Conservation (phyloP, 2,797 vertebrate genomes). For the Sebastes oblongus region DNA sequence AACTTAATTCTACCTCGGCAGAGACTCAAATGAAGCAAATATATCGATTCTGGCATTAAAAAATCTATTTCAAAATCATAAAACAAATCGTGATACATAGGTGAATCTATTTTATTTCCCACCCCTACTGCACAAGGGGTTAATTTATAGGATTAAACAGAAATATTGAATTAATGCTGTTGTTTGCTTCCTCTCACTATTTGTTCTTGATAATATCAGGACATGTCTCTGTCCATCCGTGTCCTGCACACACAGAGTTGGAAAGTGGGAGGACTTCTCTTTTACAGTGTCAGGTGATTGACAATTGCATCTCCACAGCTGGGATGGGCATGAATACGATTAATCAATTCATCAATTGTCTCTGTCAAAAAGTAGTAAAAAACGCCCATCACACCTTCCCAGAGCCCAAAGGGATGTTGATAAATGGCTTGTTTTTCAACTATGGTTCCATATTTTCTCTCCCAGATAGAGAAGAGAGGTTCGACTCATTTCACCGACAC, state of each 20-base stretch:
- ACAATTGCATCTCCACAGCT: neutral
- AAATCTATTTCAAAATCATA: too few species aligned
- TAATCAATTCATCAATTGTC: neutral
- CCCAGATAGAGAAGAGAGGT: too few species aligned
- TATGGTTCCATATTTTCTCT: neutral
- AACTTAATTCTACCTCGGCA: fast-evolving
- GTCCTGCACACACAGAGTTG: too few species aligned
- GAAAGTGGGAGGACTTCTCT: neutral
- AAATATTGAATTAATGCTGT: neutral
- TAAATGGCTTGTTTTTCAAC: neutral
- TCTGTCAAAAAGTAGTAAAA: neutral
- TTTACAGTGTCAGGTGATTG: neutral
- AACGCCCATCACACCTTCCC: neutral
- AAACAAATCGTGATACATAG: too few species aligned
- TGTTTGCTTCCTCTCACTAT: neutral
- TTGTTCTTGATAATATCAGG: neutral
- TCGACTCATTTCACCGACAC: too few species aligned
- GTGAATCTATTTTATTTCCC: too few species aligned
- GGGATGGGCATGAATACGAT: neutral
- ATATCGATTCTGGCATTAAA: too few species aligned
- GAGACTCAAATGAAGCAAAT: too few species aligned
- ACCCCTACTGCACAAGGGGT: neutral
- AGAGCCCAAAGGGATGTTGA: neutral
- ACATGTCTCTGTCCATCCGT: neutral
- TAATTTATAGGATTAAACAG: neutral